A percentile compares a stretch with the other conserved stretches of the same genome.
phyloP scores from a whole-genome alignment of 1,140 invertebrate species.

The Ostrea edulis region DNA sequence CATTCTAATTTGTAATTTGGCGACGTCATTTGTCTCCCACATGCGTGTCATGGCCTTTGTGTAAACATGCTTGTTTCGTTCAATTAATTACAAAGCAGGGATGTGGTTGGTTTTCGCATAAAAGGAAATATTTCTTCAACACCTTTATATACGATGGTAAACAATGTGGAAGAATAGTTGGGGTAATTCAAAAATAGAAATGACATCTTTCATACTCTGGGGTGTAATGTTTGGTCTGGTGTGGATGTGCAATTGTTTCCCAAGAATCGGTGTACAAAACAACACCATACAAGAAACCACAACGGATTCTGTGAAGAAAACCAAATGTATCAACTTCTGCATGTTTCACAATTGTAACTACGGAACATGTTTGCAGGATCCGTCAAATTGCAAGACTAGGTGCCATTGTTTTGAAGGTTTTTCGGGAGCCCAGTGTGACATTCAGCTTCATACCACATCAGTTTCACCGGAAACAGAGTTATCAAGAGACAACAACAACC shows the following conservation, averaged over 20 bases:
- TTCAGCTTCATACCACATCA: background rate
- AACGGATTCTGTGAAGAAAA: background rate
- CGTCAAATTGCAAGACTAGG: constrained; percentile 7
- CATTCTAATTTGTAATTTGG: background rate
- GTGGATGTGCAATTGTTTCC: background rate
- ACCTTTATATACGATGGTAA: constrained; percentile 18
- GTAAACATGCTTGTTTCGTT: constrained; percentile 26
- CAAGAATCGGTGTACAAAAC: background rate
- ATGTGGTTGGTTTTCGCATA: constrained; percentile 34
- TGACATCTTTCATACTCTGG: background rate
- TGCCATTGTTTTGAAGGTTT: background rate
- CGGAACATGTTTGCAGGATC: background rate
- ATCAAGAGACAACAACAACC: background rate
- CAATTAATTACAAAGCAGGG: constrained; percentile 25
- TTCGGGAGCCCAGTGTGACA: background rate
- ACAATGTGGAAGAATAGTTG: background rate
- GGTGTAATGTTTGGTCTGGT: background rate
- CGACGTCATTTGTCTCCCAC: constrained; percentile 20
- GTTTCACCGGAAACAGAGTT: background rate
- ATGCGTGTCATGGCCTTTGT: background rate
- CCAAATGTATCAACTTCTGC: constrained; percentile 11
- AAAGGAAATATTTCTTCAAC: constrained; percentile 8
- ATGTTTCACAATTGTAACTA: constrained; percentile 15
- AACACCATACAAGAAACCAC: background rate
- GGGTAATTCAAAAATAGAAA: background rate